A percentile compares a stretch with the other conserved stretches of the same genome.
Evolutionary conservation across 1,140 invertebrate species (phyloP).

Genomic region (Drosophila fuyamai): DNA sequence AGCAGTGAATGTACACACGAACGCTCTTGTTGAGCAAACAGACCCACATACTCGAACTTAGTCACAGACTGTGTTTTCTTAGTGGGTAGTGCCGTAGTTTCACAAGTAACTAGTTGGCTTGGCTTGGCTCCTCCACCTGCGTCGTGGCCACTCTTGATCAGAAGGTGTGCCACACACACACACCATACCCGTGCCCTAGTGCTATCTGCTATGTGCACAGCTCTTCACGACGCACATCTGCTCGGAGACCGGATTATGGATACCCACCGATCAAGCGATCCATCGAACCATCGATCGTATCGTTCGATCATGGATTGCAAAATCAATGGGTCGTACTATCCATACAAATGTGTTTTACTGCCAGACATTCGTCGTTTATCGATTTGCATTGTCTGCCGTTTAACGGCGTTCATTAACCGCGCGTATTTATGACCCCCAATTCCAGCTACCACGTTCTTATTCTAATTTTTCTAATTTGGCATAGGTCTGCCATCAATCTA

Average conservation of each 20-base stretch:
- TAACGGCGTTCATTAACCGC: slow-evolving; percentile 72
- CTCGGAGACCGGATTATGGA: slow-evolving; percentile 18
- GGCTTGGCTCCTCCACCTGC: slow-evolving; percentile 23
- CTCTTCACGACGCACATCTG: slow-evolving; percentile 44
- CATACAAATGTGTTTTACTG: slow-evolving; percentile 50
- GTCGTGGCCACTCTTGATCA: slow-evolving; percentile 16
- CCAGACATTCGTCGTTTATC: slow-evolving; percentile 44
- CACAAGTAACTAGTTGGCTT: slow-evolving; percentile 33
- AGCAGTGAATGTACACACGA: slow-evolving; percentile 25
- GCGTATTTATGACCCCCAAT: slow-evolving; percentile 61
- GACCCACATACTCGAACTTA: slow-evolving; percentile 51
- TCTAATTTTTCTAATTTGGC: slow-evolving; percentile 77
- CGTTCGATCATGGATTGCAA: slow-evolving; percentile 45
- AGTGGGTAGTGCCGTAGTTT: slow-evolving; percentile 40
- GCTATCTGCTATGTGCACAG: slow-evolving; percentile 13
- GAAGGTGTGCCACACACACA: slow-evolving; percentile 41
- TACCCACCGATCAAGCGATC: slow-evolving; percentile 7
- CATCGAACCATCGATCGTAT: slow-evolving; percentile 22
- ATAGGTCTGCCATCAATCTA: slow-evolving; percentile 62
- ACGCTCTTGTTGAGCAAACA: slow-evolving; percentile 31
- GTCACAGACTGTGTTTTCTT: slow-evolving; percentile 44
- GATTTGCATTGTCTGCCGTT: slow-evolving; percentile 32
- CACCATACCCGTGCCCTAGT: neutral
- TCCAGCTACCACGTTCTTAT: slow-evolving; percentile 59
- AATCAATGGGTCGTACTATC: slow-evolving; percentile 58